Conservation (phyloP, 2,888 invertebrate species). For the Dynastes hyllus region DNA sequence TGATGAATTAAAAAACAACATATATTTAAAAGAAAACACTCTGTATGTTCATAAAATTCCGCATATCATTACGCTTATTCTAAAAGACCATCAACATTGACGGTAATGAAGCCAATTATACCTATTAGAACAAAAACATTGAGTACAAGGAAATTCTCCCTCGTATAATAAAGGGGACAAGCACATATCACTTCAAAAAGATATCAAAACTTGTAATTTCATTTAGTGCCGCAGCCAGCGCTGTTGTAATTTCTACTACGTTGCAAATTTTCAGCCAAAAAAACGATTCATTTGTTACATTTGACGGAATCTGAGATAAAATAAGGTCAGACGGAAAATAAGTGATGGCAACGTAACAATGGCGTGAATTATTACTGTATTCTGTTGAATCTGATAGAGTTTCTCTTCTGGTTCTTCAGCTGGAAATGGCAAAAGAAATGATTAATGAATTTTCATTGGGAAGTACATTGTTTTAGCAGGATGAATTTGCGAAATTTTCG, state of each 20-base stretch:
- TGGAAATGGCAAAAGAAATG: not conserved
- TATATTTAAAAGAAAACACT: too few relatives aligned
- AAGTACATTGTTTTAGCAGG: not conserved
- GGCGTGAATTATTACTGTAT: conserved; percentile 15
- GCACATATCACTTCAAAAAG: conserved; percentile 2
- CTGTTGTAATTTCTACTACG: not conserved
- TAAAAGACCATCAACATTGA: too few relatives aligned
- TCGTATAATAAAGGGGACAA: not conserved
- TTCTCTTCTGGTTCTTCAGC: not conserved
- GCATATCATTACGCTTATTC: too few relatives aligned
- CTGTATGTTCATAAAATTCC: too few relatives aligned
- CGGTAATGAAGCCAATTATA: not conserved
- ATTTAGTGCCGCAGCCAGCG: not conserved
- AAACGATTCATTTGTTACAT: conserved; percentile 31
- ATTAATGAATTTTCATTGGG: not conserved
- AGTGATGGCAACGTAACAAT: conserved; percentile 12
- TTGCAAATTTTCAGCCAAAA: conserved; percentile 6
- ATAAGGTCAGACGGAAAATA: conserved; percentile 7
- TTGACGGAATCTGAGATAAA: conserved; percentile 21
- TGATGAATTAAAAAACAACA: too few relatives aligned
- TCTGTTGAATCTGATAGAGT: conserved; percentile 3
- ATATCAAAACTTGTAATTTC: conserved; percentile 13
- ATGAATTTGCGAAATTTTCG: not conserved
- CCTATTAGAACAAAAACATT: not conserved
- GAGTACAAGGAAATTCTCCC: conserved; percentile 4